Evolutionary conservation across 2,888 invertebrate genomes (phyloP), one percentile per base, ranked within the genome.

Genomic region (Entomobrya multifasciata): DNA sequence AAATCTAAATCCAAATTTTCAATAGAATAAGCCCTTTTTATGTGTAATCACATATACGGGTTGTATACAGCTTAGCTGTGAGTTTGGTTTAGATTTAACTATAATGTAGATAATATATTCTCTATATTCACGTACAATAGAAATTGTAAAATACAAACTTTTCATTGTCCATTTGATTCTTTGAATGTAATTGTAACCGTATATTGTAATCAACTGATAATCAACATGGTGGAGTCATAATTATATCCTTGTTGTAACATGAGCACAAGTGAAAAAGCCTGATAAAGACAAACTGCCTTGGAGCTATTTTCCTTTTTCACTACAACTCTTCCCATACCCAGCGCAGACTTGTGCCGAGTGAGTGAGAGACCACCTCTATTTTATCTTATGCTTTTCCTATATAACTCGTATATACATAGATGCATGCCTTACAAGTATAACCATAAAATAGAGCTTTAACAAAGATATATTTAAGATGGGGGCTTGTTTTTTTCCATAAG

Each of bases 131-230:
- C 17, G 44, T 67, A 3, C 67, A 67, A 17, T 11, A 17, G 17
- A 30, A n/a, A 27, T 20, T 30, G 47, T 30, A 80, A 20, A 67
- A 5, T 67, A 8, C 41, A 22, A 27, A 36, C 52, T 36, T 55
- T 44, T 36, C 25, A 52, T 27, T 44, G 36, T 20, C 30, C n/a
- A 22, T 20, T 22, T 62, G 44, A 65, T 65, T 57, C 13, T 60
- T 27, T 60, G 25, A 11, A 13, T 27, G 30, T 60, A 52, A 60
- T 30, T 49, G 82, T 82, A 82, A 82, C 72, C 82, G 74, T 65
- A 74, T 82, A 82, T 74, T 49, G 67, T 84, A 84, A 84, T 84
- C 84, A 84, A 84, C 77, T 84, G 57, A 84, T 84, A 84, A 84
- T 84, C 84, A 84, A 70, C 77, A 76, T 65, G 76, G 76, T 65